Evolutionary conservation across 2,888 invertebrate species (phyloP), one percentile per base, ranked within the genome.

Genomic region (Parnassius apollo): DNA sequence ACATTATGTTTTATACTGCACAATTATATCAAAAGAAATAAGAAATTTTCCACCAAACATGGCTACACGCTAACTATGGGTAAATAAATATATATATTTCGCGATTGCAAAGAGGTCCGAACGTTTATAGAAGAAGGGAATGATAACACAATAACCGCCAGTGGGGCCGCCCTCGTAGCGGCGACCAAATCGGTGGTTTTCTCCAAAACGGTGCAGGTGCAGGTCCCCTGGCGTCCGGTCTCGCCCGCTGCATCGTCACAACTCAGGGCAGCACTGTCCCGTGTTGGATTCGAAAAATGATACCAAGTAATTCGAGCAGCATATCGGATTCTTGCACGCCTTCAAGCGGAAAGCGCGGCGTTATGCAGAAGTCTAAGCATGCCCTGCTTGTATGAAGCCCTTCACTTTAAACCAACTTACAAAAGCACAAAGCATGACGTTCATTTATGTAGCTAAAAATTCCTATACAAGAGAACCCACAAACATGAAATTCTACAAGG

Each of bases 101-200:
- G 51, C 25, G 35, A 50, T 2, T 12, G 45, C 51, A 44, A 54
- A 35, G 8, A 44, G 55, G n/a, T 48, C 53, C 42, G 57, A 51
- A 49, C 57, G 49, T 49, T 57, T 57, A 72, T 68, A 79, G 72
- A 80, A 78, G 80, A 82, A 80, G 74, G 74, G 83, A 87, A 82
- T 85, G 88, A 91, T 90, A 91, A 91, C 91, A 91, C 91, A 91
- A 78, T 85, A 91, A 89, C 88, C 90, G 91, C 91, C 91, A 91
- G 85, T 91, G 91, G 67, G 91, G 91, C 71, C 84, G 82, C 68
- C 90, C 91, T 75, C 88, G 88, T 66, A 73, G 74, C 64, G 88
- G 86, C 70, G 86, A 89, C 88, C 88, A 88, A 75, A 88, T 72
- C 58, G 86, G 76, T 68, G 84, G 80, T 70, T 67, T 68, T 64